phyloP scores from a whole-genome alignment of 2,113 vertebrate genomes.

The Strigops habroptila region DNA sequence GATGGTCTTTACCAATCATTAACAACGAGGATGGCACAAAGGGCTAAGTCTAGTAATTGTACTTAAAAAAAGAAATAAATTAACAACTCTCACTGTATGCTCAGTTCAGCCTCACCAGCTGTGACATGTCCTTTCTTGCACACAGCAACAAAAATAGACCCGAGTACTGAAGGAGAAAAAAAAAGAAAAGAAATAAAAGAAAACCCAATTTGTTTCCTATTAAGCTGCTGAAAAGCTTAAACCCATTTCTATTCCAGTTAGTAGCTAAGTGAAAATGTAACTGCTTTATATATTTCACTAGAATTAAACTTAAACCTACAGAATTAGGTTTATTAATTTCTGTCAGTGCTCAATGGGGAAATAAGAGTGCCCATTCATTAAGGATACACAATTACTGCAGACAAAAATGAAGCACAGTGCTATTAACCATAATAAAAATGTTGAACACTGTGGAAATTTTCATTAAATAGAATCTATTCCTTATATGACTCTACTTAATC shows the following conservation, averaged over 20 bases:
- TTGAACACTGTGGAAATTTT: constrained; percentile 86
- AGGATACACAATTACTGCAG: constrained; percentile 82
- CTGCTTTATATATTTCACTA: constrained; percentile 86
- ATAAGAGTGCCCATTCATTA: constrained; percentile 84
- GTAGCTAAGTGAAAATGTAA: constrained; percentile 82
- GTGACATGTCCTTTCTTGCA: constrained; percentile 41
- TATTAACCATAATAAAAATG: constrained; percentile 88
- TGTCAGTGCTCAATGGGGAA: constrained; percentile 84
- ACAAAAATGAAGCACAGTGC: constrained; percentile 83
- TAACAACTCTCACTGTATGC: constrained; percentile 15
- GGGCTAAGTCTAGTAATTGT: constrained; percentile 65
- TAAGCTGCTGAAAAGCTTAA: constrained; percentile 71
- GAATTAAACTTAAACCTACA: constrained; percentile 88
- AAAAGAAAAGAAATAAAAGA: constrained; percentile 19
- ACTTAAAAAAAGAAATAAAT: neutral
- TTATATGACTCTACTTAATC: constrained; percentile 86
- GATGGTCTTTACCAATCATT: constrained; percentile 71
- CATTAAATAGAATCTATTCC: constrained; percentile 86
- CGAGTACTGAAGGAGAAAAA: neutral
- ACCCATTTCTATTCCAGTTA: constrained; percentile 69
- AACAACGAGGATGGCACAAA: constrained; percentile 66
- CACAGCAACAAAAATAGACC: constrained; percentile 33
- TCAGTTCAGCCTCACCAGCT: constrained; percentile 42
- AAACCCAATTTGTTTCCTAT: constrained; percentile 64
- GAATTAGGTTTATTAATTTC: constrained; percentile 89